A percentile compares a stretch with the other conserved stretches of the same genome.
Conservation (phyloP, 2,888 invertebrate genomes). For the Tachina grossa region DNA sequence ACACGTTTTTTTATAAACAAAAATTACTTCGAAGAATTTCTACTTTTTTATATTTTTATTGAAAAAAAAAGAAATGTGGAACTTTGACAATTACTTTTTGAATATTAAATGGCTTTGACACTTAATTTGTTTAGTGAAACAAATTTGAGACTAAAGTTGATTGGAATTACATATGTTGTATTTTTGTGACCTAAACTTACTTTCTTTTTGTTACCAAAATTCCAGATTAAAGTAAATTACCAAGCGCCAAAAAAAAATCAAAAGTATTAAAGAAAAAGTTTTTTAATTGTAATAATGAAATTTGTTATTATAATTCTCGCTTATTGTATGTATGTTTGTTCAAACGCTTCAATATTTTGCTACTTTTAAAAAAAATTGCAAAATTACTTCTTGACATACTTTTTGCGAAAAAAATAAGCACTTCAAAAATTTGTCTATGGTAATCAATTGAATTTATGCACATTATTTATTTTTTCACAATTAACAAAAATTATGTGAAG, state of each 20-base stretch:
- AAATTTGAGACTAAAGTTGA: neutral
- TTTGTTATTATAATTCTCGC: conserved; percentile 3
- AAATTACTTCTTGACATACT: conserved; percentile 65
- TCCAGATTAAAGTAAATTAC: neutral
- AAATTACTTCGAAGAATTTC: too few relatives aligned
- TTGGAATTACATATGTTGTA: too few relatives aligned
- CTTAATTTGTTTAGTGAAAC: neutral
- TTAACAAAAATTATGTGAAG: conserved; percentile 61
- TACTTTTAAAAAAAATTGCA: conserved; percentile 19
- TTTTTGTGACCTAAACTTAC: neutral
- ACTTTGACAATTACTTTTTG: too few relatives aligned
- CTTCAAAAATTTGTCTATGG: conserved; percentile 17
- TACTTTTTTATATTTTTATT: too few relatives aligned
- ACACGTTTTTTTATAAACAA: too few relatives aligned
- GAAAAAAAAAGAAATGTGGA: too few relatives aligned
- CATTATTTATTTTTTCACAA: conserved; percentile 7
- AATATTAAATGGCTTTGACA: too few relatives aligned
- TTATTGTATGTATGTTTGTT: neutral
- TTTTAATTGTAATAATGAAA: neutral
- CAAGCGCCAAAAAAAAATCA: too few relatives aligned
- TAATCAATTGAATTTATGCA: conserved; percentile 14
- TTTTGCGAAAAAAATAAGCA: neutral
- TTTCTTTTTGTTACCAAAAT: neutral
- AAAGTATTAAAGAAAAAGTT: neutral
- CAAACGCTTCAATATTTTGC: neutral